Evolutionary conservation across 2,888 invertebrate genomes (phyloP).

Genomic region (Choristoneura rosaceana): DNA sequence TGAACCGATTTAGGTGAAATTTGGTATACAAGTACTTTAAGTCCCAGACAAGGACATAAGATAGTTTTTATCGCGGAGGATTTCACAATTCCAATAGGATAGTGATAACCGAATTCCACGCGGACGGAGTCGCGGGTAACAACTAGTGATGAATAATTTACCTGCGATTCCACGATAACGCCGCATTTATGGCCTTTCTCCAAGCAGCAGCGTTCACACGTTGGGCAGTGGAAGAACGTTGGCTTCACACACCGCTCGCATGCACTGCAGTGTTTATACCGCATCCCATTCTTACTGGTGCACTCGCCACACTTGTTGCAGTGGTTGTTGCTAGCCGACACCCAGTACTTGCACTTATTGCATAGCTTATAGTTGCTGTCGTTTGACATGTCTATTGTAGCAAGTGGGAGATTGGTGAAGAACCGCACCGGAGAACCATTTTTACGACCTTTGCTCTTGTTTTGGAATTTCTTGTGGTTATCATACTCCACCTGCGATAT

Average conservation of each 20-base stretch:
- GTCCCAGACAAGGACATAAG: too few species aligned
- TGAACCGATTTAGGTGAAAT: too few species aligned
- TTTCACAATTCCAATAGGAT: too few species aligned
- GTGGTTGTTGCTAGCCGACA: conserved; percentile 68
- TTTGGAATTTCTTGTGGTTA: conserved; percentile 91
- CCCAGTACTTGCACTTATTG: conserved; percentile 89
- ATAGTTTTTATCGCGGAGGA: too few species aligned
- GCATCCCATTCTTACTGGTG: conserved; percentile 86
- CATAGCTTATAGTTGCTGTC: conserved; percentile 91
- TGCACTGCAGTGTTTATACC: conserved; percentile 91
- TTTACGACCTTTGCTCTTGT: conserved; percentile 87
- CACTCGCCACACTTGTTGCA: conserved; percentile 74
- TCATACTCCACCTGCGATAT: conserved; percentile 89
- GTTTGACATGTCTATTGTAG: conserved; percentile 75
- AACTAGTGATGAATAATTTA: conserved; percentile 48
- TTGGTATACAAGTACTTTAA: too few species aligned
- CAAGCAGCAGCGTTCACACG: conserved; percentile 88
- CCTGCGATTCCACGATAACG: conserved; percentile 71
- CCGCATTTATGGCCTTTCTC: conserved; percentile 73
- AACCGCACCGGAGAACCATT: conserved; percentile 94
- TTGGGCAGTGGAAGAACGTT: conserved; percentile 91
- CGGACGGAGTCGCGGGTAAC: too few species aligned
- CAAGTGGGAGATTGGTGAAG: conserved; percentile 91
- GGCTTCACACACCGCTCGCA: conserved; percentile 95
- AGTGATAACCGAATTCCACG: too few species aligned